Evolutionary conservation across 2,797 vertebrate genomes (phyloP).

Genomic region (Enteromius unitaeniatus): DNA sequence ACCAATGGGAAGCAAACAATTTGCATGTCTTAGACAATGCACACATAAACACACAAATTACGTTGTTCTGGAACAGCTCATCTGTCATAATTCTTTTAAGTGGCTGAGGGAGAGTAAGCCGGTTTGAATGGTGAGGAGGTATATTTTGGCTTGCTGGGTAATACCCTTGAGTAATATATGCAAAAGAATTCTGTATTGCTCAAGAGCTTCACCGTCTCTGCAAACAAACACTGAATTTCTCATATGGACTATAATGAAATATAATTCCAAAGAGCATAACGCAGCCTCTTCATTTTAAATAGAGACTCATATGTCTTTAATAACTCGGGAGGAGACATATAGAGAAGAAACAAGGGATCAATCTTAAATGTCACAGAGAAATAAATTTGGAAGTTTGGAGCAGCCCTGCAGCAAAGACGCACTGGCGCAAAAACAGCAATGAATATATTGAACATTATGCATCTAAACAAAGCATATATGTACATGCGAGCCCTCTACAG

Average conservation of each 20-base stretch:
- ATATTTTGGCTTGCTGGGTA: conserved; percentile 58
- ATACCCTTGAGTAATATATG: conserved; percentile 74
- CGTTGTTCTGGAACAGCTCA: conserved; percentile 59
- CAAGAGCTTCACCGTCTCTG: conserved; percentile 62
- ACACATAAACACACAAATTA: conserved; percentile 59
- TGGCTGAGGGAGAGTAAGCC: conserved; percentile 54
- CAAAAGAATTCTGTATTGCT: conserved; percentile 75
- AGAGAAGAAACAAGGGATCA: conserved; percentile 66
- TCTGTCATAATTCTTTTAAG: conserved; percentile 62
- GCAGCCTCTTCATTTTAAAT: conserved; percentile 62
- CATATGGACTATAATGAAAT: conserved; percentile 65
- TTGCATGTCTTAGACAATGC: conserved; percentile 56
- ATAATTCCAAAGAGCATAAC: conserved; percentile 76
- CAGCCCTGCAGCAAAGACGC: conserved; percentile 23
- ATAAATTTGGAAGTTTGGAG: conserved; percentile 68
- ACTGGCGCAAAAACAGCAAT: conserved; percentile 16
- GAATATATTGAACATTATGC: conserved; percentile 39
- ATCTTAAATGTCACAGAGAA: conserved; percentile 78
- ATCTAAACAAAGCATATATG: conserved; percentile 31
- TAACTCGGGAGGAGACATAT: conserved; percentile 67
- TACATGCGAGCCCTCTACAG: not conserved
- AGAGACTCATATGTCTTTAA: conserved; percentile 66
- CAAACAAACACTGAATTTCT: conserved; percentile 73
- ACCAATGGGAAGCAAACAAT: conserved; percentile 47
- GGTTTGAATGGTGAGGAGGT: conserved; percentile 58